These are phyloP conservation scores for Fragum sueziense DNA, from an alignment of 2,888 invertebrate genomes.

Conservation along the genomic window DNA sequence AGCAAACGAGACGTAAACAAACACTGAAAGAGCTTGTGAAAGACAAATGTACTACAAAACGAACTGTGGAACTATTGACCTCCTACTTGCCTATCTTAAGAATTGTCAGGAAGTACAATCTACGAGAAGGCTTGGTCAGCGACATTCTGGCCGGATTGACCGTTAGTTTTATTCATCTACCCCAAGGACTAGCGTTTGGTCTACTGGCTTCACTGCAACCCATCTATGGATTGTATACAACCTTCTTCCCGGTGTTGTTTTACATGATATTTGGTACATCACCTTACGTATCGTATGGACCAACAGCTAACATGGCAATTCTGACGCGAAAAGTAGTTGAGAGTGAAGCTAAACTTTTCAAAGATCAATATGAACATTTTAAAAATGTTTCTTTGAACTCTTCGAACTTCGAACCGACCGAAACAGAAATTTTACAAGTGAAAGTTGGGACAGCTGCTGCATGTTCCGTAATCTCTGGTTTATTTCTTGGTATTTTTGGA, in stretches of 20 bases:
- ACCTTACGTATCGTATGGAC: slow-evolving; percentile 73
- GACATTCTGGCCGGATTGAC: slow-evolving; percentile 76
- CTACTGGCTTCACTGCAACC: slow-evolving; percentile 73
- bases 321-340: slow-evolving; percentile 72
- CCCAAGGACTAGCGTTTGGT: slow-evolving; percentile 77
- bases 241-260: slow-evolving; percentile 73
- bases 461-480: slow-evolving; percentile 55
- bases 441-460: slow-evolving; percentile 44
- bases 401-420: slow-evolving; percentile 27
- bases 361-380: not conserved
- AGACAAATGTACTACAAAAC: not conserved
- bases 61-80: not conserved
- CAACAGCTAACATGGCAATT: slow-evolving; percentile 75
- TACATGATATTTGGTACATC: slow-evolving; percentile 75
- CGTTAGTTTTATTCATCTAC: slow-evolving; percentile 76
- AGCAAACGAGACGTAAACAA: not conserved
- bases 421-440: slow-evolving; percentile 38
- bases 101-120: slow-evolving; percentile 61
- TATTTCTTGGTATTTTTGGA: slow-evolving; percentile 62
- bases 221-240: slow-evolving; percentile 72
- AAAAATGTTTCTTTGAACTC: slow-evolving; percentile 1
- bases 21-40: not conserved
- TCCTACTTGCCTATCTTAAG: slow-evolving; percentile 59
- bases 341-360: slow-evolving; percentile 45
- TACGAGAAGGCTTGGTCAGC: slow-evolving; percentile 63